These are phyloP conservation scores for Microcebus jonahi DNA, from an alignment of 2,113 vertebrate genomes.

Conservation along the genomic window DNA sequence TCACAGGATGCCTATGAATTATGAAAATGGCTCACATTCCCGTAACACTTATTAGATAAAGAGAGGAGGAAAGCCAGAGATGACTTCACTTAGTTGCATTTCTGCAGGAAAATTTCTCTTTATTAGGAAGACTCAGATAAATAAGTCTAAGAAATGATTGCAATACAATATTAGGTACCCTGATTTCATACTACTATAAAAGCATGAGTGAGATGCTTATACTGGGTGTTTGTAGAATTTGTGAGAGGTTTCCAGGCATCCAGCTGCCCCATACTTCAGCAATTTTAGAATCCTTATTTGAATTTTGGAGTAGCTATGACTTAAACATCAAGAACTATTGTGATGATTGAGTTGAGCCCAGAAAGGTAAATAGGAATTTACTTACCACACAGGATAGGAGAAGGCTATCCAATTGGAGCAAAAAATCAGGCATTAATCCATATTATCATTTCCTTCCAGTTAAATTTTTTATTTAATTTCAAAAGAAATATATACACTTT, in stretches of 20 bases:
- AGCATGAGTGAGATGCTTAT: background rate
- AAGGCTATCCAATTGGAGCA: background rate
- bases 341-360: background rate
- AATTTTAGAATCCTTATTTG: background rate
- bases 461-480: background rate
- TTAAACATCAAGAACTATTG: background rate
- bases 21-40: constrained; percentile 78
- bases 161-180: background rate
- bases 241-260: background rate
- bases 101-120: constrained; percentile 43
- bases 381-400: background rate
- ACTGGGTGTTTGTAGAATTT: background rate
- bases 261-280: background rate
- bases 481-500: background rate
- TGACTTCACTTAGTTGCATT: constrained; percentile 38
- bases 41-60: constrained; percentile 56
- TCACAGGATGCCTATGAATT: constrained; percentile 78
- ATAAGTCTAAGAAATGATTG: background rate
- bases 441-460: background rate
- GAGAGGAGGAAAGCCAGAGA: constrained; percentile 4
- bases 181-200: background rate
- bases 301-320: background rate
- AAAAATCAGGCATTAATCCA: background rate
- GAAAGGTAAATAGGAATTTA: background rate
- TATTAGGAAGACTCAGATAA: constrained; percentile 30